A percentile compares a stretch with the other conserved stretches of the same genome.
Evolutionary conservation across 2,113 vertebrate species (phyloP).

Genomic region (Antennarius striatus): DNA sequence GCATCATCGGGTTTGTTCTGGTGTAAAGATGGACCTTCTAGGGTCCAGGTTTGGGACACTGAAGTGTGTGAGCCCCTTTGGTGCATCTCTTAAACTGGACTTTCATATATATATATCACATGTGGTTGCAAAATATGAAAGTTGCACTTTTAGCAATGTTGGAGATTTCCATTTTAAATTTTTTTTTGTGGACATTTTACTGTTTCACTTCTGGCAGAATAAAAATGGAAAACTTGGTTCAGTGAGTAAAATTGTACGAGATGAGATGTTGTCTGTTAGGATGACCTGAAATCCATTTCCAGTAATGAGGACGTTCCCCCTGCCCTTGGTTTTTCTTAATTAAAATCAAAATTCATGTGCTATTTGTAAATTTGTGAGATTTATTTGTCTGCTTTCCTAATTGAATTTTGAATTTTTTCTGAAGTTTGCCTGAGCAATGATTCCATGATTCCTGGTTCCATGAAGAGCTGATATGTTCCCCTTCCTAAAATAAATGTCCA

Average conservation of each 20-base stretch:
- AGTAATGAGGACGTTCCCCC: constrained; percentile 46
- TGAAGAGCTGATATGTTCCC: too few relatives aligned
- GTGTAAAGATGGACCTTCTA: constrained; percentile 7
- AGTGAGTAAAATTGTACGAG: constrained; percentile 43
- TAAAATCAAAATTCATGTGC: constrained; percentile 79
- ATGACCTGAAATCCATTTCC: constrained; percentile 48
- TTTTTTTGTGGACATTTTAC: constrained; percentile 22
- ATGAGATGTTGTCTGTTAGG: constrained; percentile 48
- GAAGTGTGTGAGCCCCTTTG: constrained; percentile 26
- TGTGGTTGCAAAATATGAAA: constrained; percentile 24
- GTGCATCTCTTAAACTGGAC: constrained; percentile 59
- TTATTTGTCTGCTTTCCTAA: constrained; percentile 3
- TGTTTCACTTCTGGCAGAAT: constrained; percentile 39
- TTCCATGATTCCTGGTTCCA: background rate
- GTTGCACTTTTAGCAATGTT: constrained; percentile 49
- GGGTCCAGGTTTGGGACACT: constrained; percentile 26
- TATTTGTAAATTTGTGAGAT: constrained; percentile 66
- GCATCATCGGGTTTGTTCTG: constrained; percentile 29
- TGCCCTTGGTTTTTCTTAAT: constrained; percentile 73
- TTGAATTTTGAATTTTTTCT: background rate
- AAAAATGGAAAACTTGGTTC: background rate
- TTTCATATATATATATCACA: constrained; percentile 37
- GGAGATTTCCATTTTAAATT: constrained; percentile 12
- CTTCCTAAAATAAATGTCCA: too few relatives aligned
- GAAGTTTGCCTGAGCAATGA: background rate